Evolutionary conservation across 2,113 vertebrate species (phyloP).

Genomic region (cat (Felis catus)): F.catus_Fca126_mat1.0 CM031411.1:118578001-118578500

Average conservation of each 20-base stretch:
- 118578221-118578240: constrained; percentile 59
- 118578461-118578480: background rate
- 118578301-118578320: constrained; percentile 2
- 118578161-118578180: constrained; percentile 62
- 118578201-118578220: constrained; percentile 62
- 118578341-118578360: background rate
- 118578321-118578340: background rate
- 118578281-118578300: constrained; percentile 28
- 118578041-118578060: constrained; percentile 50
- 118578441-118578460: background rate
- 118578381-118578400: constrained; percentile 48
- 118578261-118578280: constrained; percentile 33
- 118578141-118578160: constrained; percentile 60
- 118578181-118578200: constrained; percentile 56
- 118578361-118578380: constrained; percentile 27
- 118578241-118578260: constrained; percentile 64
- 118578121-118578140: constrained; percentile 69
- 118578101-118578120: constrained; percentile 60
- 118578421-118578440: background rate
- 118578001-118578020: background rate
- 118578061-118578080: constrained; percentile 71
- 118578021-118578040: constrained; percentile 34
- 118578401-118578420: background rate
- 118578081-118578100: constrained; percentile 56
- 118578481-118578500: background rate